These are phyloP conservation scores for Setophaga kirtlandii DNA, from an alignment of 2,113 vertebrate species.

Conservation along the genomic window DNA sequence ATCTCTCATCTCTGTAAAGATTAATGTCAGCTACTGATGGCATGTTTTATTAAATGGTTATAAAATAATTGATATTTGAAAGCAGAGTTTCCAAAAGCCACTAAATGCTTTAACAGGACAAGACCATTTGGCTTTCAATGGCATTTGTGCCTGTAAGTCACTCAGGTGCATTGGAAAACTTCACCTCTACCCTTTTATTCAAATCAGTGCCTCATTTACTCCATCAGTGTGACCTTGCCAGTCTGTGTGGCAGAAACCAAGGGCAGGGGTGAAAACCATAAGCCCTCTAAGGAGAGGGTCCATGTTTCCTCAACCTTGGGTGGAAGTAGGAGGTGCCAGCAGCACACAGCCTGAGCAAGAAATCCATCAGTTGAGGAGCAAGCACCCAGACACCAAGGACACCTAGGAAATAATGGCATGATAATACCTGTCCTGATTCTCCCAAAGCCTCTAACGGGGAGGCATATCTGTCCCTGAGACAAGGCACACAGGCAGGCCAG, in stretches of 20 bases:
- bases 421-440: slow-evolving; percentile 11
- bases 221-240: background rate
- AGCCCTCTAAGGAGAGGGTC: background rate
- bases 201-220: slow-evolving; percentile 41
- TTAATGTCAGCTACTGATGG: slow-evolving; percentile 12
- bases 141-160: background rate
- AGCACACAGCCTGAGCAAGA: background rate
- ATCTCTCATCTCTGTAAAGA: slow-evolving; percentile 24
- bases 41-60: slow-evolving; percentile 38
- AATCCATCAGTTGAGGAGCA: slow-evolving; percentile 15
- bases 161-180: slow-evolving; percentile 17
- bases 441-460: background rate
- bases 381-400: slow-evolving; percentile 37
- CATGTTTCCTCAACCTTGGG: background rate
- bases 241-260: background rate
- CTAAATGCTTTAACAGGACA: slow-evolving; percentile 25
- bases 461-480: slow-evolving; percentile 18
- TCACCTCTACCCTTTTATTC: slow-evolving; percentile 35
- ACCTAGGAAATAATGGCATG: slow-evolving; percentile 18
- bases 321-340: background rate
- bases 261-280: background rate
- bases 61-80: slow-evolving; percentile 40
- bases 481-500: background rate
- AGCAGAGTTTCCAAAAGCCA: slow-evolving; percentile 27
- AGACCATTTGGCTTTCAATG: background rate